Base-by-base conservation (phyloP, 2,113 vertebrate genomes). In the Pelmatolapia mariae region DNA sequence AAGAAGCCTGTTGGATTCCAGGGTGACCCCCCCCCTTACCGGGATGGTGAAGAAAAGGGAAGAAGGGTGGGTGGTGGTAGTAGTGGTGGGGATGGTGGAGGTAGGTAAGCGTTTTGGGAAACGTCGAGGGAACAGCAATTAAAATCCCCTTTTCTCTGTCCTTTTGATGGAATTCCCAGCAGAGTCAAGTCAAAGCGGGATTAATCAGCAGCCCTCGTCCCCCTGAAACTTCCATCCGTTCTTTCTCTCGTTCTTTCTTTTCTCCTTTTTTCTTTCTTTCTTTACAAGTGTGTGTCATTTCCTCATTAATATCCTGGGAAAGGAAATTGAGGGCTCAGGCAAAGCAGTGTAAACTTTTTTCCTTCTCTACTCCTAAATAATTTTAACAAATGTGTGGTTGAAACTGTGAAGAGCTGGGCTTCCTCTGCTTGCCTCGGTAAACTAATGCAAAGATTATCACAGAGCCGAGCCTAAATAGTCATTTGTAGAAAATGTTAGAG, bases 281-380 rank as follows among this genome's bases (percentile, higher is more conserved):
- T 90, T 92, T 90, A 91, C 91, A 91, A 93, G 90, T 91, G 86
- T 94, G 93, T 96, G 94, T 96, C 95, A 96, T 96, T 97, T 97
- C 96, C 96, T 96, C 93, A 94, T 95, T 96, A 96, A 96, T 95
- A 96, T 95, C 94, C 95, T 95, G 95, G 94, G 95, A 96, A 96
- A 95, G 94, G 93, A 95, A 95, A 91, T 89, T 76, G 50, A 84
- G 83, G 89, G 88, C 81, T 84, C 12, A 52, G 89, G 88, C 73
- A 73, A 92, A 22, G 91, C 73, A 86, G 85, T n/a, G 88, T 82
- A 89, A 94, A 91, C 86, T 56, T 68, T 85, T 76, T 79, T 45
- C 68, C 73, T n/a, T 59, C 71, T 81, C 76, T 3, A 18, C 78
- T 38, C n/a, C 91, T 82, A 82, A 93, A 93, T 78, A 85, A 89